phyloP scores from a whole-genome alignment of 2,797 vertebrate genomes.

The Myotis pilosus region DNA sequence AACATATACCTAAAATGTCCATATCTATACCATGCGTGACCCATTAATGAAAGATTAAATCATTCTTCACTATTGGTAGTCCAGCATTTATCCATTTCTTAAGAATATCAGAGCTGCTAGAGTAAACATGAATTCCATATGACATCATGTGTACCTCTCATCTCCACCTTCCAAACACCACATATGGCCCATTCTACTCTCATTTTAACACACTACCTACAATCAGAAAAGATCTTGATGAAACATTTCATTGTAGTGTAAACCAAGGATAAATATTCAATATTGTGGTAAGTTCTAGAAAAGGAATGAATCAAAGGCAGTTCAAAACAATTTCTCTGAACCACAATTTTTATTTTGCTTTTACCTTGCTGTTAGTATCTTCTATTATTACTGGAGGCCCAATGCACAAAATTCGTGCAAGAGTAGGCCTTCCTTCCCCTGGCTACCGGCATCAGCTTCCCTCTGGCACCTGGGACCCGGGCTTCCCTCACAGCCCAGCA shows the following conservation, averaged over 20 bases:
- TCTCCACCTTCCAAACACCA: background rate
- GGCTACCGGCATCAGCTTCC: too few relatives aligned
- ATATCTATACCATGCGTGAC: background rate
- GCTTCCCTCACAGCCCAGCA: too few relatives aligned
- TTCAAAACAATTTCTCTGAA: constrained; percentile 14
- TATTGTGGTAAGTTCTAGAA: constrained; percentile 39
- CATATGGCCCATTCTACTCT: background rate
- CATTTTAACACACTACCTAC: background rate
- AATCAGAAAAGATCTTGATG: background rate
- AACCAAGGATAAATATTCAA: constrained; percentile 1
- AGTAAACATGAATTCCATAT: background rate
- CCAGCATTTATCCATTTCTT: background rate
- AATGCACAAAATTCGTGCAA: too few relatives aligned
- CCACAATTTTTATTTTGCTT: background rate
- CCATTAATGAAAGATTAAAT: background rate
- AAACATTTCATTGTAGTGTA: background rate
- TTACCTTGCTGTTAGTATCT: background rate
- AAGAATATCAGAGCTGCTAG: background rate
- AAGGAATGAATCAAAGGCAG: constrained; percentile 28
- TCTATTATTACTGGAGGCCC: background rate
- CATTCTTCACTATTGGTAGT: background rate
- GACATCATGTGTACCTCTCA: background rate
- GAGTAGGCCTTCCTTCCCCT: too few relatives aligned
- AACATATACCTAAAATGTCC: background rate
- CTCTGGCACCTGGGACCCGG: too few relatives aligned